Percentiles rank a stretch among this genome's conserved stretches.
Conservation (phyloP, 1,140 invertebrate genomes). For the Cydia amplana region DNA sequence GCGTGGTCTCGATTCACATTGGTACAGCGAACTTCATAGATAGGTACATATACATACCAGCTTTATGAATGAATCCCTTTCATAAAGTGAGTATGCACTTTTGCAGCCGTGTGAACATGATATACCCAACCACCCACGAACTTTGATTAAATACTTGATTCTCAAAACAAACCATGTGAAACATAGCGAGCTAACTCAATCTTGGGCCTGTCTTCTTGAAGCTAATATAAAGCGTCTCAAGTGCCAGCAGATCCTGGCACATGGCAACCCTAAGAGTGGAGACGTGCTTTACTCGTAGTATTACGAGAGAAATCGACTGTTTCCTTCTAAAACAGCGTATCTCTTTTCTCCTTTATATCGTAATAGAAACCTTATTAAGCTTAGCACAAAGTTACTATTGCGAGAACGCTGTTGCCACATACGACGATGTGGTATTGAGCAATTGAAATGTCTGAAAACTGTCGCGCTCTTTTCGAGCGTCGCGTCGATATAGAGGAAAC, state of each 20-base stretch:
- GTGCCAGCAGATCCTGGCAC: constrained; percentile 27
- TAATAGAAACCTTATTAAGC: background rate
- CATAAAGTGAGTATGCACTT: background rate
- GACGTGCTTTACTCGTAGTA: constrained; percentile 19
- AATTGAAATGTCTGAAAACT: constrained; percentile 8
- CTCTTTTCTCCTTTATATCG: background rate
- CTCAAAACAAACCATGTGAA: constrained; percentile 17
- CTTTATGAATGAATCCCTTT: background rate
- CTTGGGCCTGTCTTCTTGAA: constrained; percentile 20
- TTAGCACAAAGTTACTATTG: background rate
- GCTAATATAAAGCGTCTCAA: constrained; percentile 23
- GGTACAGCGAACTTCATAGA: no score
- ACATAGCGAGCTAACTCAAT: constrained; percentile 24
- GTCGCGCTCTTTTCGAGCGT: constrained; percentile 23
- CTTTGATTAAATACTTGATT: background rate
- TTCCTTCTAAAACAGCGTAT: background rate
- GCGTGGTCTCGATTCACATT: no score
- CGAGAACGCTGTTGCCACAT: background rate
- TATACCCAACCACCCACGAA: background rate
- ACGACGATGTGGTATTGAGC: background rate
- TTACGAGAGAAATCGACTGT: constrained; percentile 1
- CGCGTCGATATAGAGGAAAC: constrained; percentile 29
- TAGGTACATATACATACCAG: no score
- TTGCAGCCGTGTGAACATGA: background rate
- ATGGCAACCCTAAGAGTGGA: constrained; percentile 25